A percentile compares a stretch with the other conserved stretches of the same genome.
phyloP scores from a whole-genome alignment of 2,113 vertebrate species.

The Corapipo altera region DNA sequence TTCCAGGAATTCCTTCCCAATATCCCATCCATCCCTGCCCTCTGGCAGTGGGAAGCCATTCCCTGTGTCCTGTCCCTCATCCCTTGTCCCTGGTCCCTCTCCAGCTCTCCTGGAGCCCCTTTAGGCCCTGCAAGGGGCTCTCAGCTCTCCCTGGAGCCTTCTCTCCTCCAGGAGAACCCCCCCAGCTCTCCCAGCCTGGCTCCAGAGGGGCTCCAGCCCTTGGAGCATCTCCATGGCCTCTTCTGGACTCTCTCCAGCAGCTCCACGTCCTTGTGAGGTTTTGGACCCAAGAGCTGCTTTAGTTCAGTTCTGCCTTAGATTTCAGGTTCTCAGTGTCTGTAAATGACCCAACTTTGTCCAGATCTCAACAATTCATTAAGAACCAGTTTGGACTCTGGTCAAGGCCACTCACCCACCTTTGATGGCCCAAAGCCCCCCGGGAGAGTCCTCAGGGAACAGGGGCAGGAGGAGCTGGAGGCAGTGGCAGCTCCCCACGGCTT shows the following conservation, averaged over 20 bases:
- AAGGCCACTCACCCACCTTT: not conserved
- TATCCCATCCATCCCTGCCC: not conserved
- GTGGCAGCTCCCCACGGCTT: accelerated
- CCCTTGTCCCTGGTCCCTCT: not conserved
- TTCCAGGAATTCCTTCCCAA: not conserved
- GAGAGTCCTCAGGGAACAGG: accelerated
- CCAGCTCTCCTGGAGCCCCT: not conserved
- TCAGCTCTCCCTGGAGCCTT: not conserved
- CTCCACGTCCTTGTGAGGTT: not conserved
- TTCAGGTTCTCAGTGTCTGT: not conserved
- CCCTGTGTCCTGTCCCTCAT: not conserved
- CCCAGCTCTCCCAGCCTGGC: not conserved
- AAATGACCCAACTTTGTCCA: not conserved
- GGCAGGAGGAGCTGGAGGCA: not conserved
- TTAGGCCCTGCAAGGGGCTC: not conserved
- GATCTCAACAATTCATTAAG: not conserved
- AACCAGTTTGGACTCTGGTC: not conserved
- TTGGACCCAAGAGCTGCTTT: not conserved
- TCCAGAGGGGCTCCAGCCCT: not conserved
- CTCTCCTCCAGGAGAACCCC: not conserved
- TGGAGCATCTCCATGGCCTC: not conserved
- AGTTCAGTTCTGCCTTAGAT: not conserved
- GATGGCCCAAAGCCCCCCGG: not conserved
- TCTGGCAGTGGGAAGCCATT: not conserved
- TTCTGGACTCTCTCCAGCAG: not conserved